A percentile compares a stretch with the other conserved stretches of the same genome.
phyloP scores from a whole-genome alignment of 92 coral and sea anemone genomes.

The Anthopleura xanthogrammica region DNA sequence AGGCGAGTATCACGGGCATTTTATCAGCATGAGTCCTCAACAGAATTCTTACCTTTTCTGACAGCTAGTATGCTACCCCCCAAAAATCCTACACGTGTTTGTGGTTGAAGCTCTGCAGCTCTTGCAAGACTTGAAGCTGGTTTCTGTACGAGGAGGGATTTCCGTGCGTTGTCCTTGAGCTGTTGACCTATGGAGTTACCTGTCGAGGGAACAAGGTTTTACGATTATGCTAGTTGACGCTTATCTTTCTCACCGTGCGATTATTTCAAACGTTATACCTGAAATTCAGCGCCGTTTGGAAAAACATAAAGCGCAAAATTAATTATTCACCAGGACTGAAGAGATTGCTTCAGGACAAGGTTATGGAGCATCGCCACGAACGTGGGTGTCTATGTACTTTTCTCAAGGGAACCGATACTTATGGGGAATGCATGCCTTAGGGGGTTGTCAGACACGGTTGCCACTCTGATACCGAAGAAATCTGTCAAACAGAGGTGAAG shows the following conservation, averaged over 20 bases:
- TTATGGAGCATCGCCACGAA: not conserved
- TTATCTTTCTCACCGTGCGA: conserved; percentile 29
- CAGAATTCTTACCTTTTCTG: conserved; percentile 21
- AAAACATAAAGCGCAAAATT: not conserved
- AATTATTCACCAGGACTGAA: conserved; percentile 17
- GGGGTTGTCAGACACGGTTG: conserved; percentile 12
- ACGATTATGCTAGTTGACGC: conserved; percentile 25
- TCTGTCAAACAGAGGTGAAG: conserved; percentile 29
- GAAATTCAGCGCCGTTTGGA: not conserved
- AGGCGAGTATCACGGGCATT: conserved; percentile 20
- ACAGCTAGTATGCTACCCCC: conserved; percentile 17
- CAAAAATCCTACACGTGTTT: conserved; percentile 31
- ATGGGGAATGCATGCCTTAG: conserved; percentile 19
- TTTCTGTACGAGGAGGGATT: conserved; percentile 33
- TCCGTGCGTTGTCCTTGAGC: conserved; percentile 26
- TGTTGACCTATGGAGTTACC: conserved; percentile 37
- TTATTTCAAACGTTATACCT: conserved; percentile 8
- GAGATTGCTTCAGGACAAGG: not conserved
- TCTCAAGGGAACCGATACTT: conserved; percentile 11
- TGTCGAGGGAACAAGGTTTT: conserved; percentile 28
- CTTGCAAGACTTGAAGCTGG: conserved; percentile 19
- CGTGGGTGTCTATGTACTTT: not conserved
- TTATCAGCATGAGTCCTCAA: conserved; percentile 27
- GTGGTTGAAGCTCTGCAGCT: not conserved
- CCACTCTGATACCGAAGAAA: conserved; percentile 18